Conservation (phyloP, 2,888 invertebrate species). For the Mesoligia furuncula region DNA sequence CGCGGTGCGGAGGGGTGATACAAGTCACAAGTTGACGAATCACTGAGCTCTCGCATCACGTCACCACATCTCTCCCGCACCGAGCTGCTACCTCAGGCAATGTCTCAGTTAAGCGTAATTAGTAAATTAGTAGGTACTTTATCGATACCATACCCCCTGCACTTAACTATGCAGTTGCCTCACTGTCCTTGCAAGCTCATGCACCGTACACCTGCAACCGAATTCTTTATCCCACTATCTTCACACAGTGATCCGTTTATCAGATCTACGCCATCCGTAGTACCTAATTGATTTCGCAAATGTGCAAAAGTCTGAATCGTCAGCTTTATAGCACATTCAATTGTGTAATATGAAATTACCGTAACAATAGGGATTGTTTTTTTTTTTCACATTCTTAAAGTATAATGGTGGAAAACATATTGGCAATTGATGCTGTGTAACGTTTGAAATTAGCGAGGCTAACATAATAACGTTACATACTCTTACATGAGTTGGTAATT, state of each 20-base stretch:
- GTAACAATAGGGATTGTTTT: constrained; percentile 60
- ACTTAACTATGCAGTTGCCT: constrained; percentile 53
- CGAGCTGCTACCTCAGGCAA: too few species aligned
- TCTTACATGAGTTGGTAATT: constrained; percentile 46
- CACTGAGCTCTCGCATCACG: too few species aligned
- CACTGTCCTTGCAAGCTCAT: constrained; percentile 60
- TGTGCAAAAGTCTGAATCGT: constrained; percentile 24
- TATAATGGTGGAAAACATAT: constrained; percentile 45
- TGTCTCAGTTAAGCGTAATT: too few species aligned
- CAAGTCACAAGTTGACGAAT: too few species aligned
- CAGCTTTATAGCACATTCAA: constrained; percentile 27
- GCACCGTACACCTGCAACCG: constrained; percentile 46
- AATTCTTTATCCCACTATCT: constrained; percentile 52
- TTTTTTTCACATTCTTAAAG: constrained; percentile 54
- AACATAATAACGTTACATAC: constrained; percentile 49
- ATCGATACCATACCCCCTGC: constrained; percentile 5
- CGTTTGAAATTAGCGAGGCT: constrained; percentile 33
- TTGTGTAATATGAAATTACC: constrained; percentile 51
- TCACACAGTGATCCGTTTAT: constrained; percentile 42
- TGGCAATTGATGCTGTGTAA: constrained; percentile 51
- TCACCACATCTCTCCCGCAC: too few species aligned
- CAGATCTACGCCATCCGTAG: constrained; percentile 43
- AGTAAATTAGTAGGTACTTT: not conserved
- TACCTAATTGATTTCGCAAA: constrained; percentile 48
- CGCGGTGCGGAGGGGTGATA: too few species aligned